These are phyloP conservation scores for Macropus fuliginosus DNA, from an alignment of 2,797 vertebrate species.

Conservation along the genomic window DNA sequence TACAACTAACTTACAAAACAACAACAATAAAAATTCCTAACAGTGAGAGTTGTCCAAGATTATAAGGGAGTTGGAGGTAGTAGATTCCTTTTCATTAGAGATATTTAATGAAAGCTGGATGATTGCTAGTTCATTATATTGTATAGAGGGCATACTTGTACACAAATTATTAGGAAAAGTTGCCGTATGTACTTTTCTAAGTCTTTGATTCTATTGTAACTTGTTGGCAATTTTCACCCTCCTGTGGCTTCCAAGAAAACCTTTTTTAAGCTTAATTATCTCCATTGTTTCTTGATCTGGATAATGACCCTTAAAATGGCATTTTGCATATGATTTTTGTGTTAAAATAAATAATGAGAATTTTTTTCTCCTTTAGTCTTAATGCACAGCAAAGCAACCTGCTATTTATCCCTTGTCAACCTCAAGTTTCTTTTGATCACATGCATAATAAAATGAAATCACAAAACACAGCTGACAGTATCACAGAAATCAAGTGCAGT, in stretches of 20 bases:
- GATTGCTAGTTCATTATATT: neutral
- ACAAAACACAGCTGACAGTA: slow-evolving; percentile 1
- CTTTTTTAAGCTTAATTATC: slow-evolving; percentile 57
- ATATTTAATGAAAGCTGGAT: neutral
- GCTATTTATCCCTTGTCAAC: slow-evolving; percentile 44
- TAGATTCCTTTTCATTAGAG: neutral
- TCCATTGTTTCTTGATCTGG: slow-evolving; percentile 29
- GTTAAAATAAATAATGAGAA: slow-evolving; percentile 30
- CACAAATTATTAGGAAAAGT: neutral
- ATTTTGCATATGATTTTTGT: slow-evolving; percentile 9
- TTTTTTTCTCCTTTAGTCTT: slow-evolving; percentile 36
- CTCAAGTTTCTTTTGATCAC: neutral
- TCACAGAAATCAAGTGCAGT: neutral
- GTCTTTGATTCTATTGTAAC: neutral
- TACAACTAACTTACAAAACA: neutral
- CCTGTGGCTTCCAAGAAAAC: slow-evolving; percentile 1
- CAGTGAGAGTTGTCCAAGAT: neutral
- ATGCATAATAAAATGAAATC: slow-evolving; percentile 24
- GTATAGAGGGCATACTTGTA: neutral
- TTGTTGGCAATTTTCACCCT: neutral
- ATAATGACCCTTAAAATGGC: slow-evolving; percentile 22
- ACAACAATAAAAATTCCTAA: neutral
- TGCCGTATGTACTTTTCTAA: neutral
- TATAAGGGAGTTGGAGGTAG: neutral
- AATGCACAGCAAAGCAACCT: neutral